Base-by-base conservation (phyloP, 1,140 invertebrate genomes). In the Drosophila guanche region DNA sequence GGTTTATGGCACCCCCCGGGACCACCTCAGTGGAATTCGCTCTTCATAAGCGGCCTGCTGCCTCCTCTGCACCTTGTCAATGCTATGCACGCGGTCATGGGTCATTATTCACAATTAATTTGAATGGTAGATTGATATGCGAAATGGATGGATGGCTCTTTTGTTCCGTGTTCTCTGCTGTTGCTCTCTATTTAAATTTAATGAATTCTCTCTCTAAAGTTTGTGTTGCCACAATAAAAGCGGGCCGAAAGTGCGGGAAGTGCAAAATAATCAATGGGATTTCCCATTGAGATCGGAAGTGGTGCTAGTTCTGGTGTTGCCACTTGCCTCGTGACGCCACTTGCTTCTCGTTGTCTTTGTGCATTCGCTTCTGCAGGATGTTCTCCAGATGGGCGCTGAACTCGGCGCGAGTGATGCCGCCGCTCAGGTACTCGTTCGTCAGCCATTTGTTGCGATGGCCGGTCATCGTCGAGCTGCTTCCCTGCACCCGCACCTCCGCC, bases 121-220 rank as follows among this genome's bases (percentile, higher is more conserved):
- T 37, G 4, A 4, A 12, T 4, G 4, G 7, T 12, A 4, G 10
- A 12, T 37, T 37, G 33, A 37, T 37, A 8, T 6, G 27, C 27
- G 27, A 7, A 6, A 20, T 1, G 16, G 16, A 20, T 20, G 16
- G 16, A 20, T 20, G 16, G 0, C 16, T 20, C n/a, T 33, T 54
- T 62, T 41, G 22, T 51, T 69, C 46, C 46, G 43, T 10, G 7
- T 7, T 33, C 2, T 47, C 61, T 51, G 76, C 73, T 63, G 77
- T 65, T 81, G 29, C 8, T 33, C 29, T 77, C 45, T 48, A 81
- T 77, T 81, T 83, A 76, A 63, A 63, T 85, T 85, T 85, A 79
- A 85, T 85, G 60, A 73, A 10, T 4, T 37, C 33, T 10, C 33
- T 52, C 29, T 37, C 16, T 20, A 20, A 20, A 20, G 29, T 12